Conservation (phyloP, 1,140 invertebrate genomes). For the Magallana angulata region DNA sequence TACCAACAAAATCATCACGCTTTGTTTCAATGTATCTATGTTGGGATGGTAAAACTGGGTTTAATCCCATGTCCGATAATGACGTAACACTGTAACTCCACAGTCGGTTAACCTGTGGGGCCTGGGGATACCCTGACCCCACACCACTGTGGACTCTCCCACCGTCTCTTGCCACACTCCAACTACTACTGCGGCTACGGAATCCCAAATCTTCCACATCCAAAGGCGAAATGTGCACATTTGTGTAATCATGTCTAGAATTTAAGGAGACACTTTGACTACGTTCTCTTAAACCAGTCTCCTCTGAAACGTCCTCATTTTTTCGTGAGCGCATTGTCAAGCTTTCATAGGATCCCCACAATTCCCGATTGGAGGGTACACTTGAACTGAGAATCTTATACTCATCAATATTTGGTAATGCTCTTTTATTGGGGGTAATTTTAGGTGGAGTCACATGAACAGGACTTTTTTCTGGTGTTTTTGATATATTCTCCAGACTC, state of each 20-base stretch:
- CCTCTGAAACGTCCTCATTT: slow-evolving; percentile 45
- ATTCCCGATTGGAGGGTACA: slow-evolving; percentile 44
- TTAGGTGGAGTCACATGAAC: slow-evolving; percentile 31
- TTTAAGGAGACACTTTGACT: slow-evolving; percentile 58
- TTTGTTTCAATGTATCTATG: slow-evolving; percentile 50
- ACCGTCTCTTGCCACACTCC: slow-evolving; percentile 41
- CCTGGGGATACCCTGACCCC: slow-evolving; percentile 2
- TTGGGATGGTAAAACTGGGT: slow-evolving; percentile 29
- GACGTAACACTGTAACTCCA: slow-evolving; percentile 70
- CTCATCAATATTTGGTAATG: slow-evolving; percentile 63
- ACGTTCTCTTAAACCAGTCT: slow-evolving; percentile 48
- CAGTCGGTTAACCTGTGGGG: slow-evolving; percentile 55
- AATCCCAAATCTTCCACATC: slow-evolving; percentile 23
- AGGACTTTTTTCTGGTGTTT: slow-evolving; percentile 20
- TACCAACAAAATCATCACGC: slow-evolving; percentile 42
- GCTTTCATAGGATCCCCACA: slow-evolving; percentile 54
- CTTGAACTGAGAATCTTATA: slow-evolving; percentile 58
- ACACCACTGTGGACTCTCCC: not conserved
- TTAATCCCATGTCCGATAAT: slow-evolving; percentile 50
- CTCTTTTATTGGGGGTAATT: slow-evolving; percentile 44
- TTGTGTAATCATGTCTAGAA: slow-evolving; percentile 28
- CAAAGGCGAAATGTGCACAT: slow-evolving; percentile 28
- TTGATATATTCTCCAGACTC: slow-evolving; percentile 10
- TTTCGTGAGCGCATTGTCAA: slow-evolving; percentile 51
- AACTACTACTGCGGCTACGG: slow-evolving; percentile 49